Base-by-base conservation (phyloP, 2,888 invertebrate genomes). In the Pseudoips prasinana region DNA sequence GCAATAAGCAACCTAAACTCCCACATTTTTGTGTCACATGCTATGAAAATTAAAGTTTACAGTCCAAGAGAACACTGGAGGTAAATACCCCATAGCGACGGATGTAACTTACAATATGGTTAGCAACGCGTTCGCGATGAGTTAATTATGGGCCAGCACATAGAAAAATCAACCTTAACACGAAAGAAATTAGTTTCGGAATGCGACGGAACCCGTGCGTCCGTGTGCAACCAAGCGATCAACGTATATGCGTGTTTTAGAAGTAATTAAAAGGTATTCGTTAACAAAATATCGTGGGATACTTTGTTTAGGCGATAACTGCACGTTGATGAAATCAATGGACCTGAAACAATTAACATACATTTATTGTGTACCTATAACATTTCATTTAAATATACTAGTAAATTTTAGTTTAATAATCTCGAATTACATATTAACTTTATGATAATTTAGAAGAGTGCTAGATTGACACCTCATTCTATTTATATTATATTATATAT, bases 171-270 rank as follows among this genome's bases (percentile, higher is more conserved):
- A 69, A 83, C 68, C 80, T 81, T 80, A 85, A 73, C 56, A 35
- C 72, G 81, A 83, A 72, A 71, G 50, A 65, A 73, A 78, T 77
- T 73, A 79, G 74, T 74, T 69, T 82, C 81, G 83, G 84, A 86
- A 85, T 86, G 84, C 78, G 82, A 80, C 77, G 59, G 58, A 56
- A 60, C 66, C 75, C 73, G 74, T 66, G 71, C 46, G 63, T 71
- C 77, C 75, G 76, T 65, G 85, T 83, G 84, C 80, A 71, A 70
- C 66, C 65, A 79, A 80, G 83, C 82, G 67, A 75, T 66, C 66
- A 68, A 69, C 64, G 60, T 63, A 72, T 68, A 73, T 77, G 79
- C 74, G 78, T 81, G 79, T 75, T 70, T 71, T 63, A 63, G 54
- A 67, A 73, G 68, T 70, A 63, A 64, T 54, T 48, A 60, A 49